These are phyloP conservation scores for Epirrhoe tristata DNA, from an alignment of 2,888 invertebrate genomes.

Conservation along the genomic window DNA sequence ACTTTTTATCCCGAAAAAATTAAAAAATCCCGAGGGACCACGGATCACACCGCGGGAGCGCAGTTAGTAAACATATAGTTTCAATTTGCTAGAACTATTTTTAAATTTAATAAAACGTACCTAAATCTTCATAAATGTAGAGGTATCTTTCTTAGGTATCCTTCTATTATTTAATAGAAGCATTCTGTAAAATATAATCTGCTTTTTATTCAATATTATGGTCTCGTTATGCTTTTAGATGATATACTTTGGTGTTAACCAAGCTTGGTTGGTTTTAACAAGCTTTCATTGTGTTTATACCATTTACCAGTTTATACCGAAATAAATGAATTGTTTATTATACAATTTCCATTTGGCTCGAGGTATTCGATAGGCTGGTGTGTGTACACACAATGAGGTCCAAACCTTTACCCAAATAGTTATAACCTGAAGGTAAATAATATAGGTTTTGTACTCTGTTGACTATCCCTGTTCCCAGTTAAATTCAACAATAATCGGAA, in stretches of 20 bases:
- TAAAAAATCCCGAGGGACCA: no score
- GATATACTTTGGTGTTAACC: neutral
- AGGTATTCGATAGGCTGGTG: neutral
- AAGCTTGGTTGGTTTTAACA: neutral
- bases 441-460: no score
- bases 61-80: no score
- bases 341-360: neutral
- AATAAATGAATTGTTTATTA: neutral
- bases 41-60: no score
- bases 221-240: neutral
- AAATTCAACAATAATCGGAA: neutral
- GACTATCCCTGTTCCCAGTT: no score
- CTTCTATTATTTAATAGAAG: no score
- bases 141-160: no score
- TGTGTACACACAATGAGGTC: neutral
- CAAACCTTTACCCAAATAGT: neutral
- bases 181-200: no score
- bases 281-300: neutral
- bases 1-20: no score
- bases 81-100: no score
- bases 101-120: no score
- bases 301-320: neutral
- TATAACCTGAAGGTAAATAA: neutral
- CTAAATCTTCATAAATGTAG: no score
- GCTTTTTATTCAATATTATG: neutral